phyloP scores from a whole-genome alignment of 2,888 invertebrate species.

The Hirtodrosophila trivittata region DNA sequence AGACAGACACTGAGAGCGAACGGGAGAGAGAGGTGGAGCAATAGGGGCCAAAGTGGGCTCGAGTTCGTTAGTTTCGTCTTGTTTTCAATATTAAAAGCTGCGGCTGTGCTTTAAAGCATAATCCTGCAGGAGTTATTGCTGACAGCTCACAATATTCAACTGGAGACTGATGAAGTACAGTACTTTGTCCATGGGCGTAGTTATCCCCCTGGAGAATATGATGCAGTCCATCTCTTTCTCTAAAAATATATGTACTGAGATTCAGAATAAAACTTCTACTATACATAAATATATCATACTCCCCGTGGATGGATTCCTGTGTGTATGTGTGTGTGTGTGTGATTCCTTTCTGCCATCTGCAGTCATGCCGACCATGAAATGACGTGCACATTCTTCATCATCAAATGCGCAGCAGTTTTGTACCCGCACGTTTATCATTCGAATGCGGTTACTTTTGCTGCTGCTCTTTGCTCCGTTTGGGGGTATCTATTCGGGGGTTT shows the following conservation, averaged over 20 bases:
- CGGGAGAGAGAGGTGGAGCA: too few relatives aligned
- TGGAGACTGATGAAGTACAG: conserved; percentile 59
- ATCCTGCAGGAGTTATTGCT: conserved; percentile 52
- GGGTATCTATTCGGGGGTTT: conserved; percentile 4
- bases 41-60: neutral
- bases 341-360: conserved; percentile 31
- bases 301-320: neutral
- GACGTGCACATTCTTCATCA: conserved; percentile 66
- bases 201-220: too few relatives aligned
- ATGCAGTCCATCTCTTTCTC: too few relatives aligned
- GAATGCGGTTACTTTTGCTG: conserved; percentile 52
- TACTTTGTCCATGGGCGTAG: neutral
- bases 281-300: neutral
- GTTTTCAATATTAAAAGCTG: conserved; percentile 51
- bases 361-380: conserved; percentile 43
- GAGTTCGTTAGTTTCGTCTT: conserved; percentile 43
- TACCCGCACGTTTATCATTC: conserved; percentile 51
- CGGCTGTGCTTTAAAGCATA: conserved; percentile 44
- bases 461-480: neutral
- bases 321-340: conserved; percentile 4
- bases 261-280: neutral
- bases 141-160: conserved; percentile 22
- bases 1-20: neutral
- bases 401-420: conserved; percentile 45
- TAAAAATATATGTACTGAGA: too few relatives aligned